These are phyloP conservation scores for Drosophila ercepeae DNA, from an alignment of 1,140 invertebrate species.

Conservation along the genomic window DNA sequence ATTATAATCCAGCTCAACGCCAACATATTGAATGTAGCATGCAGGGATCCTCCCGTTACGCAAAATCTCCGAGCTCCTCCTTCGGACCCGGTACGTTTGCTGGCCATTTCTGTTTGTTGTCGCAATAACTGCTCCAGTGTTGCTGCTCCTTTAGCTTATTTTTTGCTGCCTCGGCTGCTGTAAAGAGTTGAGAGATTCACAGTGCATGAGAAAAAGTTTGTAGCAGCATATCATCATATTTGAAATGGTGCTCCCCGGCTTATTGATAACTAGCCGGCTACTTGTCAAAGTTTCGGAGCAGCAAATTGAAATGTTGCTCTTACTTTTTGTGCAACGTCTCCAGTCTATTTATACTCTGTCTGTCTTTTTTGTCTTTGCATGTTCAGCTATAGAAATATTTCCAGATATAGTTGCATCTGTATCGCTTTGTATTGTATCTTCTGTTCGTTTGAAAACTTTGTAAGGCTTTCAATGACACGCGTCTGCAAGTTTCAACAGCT, in stretches of 20 bases:
- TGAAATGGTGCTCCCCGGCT: constrained; percentile 55
- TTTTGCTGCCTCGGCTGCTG: constrained; percentile 29
- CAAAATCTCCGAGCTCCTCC: constrained; percentile 8
- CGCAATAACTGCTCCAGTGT: constrained; percentile 25
- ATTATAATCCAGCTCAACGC: constrained; percentile 79
- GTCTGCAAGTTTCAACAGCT: constrained; percentile 56
- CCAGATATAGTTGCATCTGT: not conserved
- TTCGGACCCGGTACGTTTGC: constrained; percentile 16
- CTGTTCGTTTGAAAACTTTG: constrained; percentile 59
- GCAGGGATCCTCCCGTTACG: constrained; percentile 22
- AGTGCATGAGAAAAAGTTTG: constrained; percentile 51
- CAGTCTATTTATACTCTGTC: constrained; percentile 30
- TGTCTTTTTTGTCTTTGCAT: constrained; percentile 16
- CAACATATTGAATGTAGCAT: constrained; percentile 73
- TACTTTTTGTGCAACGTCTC: constrained; percentile 14
- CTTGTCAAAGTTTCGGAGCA: constrained; percentile 51
- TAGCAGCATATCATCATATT: constrained; percentile 69
- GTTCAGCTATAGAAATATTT: not conserved
- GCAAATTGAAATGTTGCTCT: constrained; percentile 56
- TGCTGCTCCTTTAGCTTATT: constrained; percentile 1
- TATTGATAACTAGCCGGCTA: constrained; percentile 70
- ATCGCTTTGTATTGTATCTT: not conserved
- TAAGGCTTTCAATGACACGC: constrained; percentile 72
- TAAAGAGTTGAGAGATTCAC: constrained; percentile 44
- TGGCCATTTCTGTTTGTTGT: constrained; percentile 50